phyloP scores from a whole-genome alignment of 2,797 vertebrate genomes.

The Acipenser ruthenus region DNA sequence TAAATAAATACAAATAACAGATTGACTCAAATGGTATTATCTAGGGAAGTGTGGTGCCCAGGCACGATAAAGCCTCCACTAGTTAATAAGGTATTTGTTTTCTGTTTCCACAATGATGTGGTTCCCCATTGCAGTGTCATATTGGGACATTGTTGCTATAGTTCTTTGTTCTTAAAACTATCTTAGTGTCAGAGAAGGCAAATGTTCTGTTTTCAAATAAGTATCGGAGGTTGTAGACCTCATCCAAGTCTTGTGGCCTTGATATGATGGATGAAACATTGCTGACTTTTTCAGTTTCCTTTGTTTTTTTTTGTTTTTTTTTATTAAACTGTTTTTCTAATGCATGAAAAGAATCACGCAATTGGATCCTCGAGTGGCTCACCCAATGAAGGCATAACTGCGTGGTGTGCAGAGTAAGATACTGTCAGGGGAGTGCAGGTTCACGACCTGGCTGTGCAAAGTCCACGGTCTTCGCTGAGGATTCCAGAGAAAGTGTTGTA shows the following conservation, averaged over 20 bases:
- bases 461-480: no score
- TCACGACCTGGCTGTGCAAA: no score
- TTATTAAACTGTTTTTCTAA: no score
- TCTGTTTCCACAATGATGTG: constrained; percentile 47
- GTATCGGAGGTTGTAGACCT: no score
- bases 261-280: constrained; percentile 11
- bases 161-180: constrained; percentile 51
- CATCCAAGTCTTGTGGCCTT: constrained; percentile 12
- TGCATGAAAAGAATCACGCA: no score
- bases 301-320: no score
- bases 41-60: constrained; percentile 76
- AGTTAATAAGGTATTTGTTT: constrained; percentile 77
- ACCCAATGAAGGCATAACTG: no score
- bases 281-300: no score
- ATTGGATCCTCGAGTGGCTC: no score
- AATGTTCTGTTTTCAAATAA: constrained; percentile 1
- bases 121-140: constrained; percentile 33
- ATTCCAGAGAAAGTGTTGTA: no score
- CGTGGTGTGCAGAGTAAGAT: no score
- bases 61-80: constrained; percentile 70
- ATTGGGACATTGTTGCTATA: neutral
- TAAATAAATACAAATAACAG: constrained; percentile 83
- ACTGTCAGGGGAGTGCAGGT: no score
- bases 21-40: constrained; percentile 75
- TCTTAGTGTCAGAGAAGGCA: constrained; percentile 49